Conservation (phyloP, 2,797 vertebrate species). For the Pampus argenteus region DNA sequence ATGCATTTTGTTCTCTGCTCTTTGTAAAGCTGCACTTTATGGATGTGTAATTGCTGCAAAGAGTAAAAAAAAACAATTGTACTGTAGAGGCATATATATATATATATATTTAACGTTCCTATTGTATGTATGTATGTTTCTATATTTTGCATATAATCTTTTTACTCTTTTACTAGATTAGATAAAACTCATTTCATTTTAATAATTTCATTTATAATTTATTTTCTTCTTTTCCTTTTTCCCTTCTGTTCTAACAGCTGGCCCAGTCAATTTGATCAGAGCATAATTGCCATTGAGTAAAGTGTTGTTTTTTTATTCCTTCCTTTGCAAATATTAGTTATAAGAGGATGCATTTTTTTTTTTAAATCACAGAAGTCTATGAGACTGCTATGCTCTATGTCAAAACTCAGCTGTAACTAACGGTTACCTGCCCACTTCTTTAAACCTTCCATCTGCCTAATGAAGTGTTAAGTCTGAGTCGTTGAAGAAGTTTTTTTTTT, state of each 20-base stretch:
- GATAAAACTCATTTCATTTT: constrained; percentile 10
- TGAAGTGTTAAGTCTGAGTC: constrained; percentile 30
- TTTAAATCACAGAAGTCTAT: constrained; percentile 18
- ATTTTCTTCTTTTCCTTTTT: constrained; percentile 14
- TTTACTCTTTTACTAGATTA: background rate
- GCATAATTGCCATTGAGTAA: constrained; percentile 44
- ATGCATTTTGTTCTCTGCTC: constrained; percentile 14
- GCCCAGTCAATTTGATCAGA: constrained; percentile 27
- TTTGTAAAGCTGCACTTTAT: constrained; percentile 20
- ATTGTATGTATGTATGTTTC: background rate
- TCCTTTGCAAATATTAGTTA: constrained; percentile 38
- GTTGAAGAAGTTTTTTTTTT: constrained; percentile 16
- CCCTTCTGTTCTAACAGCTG: no score
- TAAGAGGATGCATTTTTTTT: constrained; percentile 34
- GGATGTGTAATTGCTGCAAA: constrained; percentile 8
- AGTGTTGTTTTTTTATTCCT: constrained; percentile 45
- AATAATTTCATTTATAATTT: constrained; percentile 17
- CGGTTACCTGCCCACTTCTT: constrained; percentile 19
- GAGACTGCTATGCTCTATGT: constrained; percentile 12
- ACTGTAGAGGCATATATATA: background rate
- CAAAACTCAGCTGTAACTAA: constrained; percentile 26
- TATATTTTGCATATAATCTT: background rate
- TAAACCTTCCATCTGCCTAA: constrained; percentile 40
- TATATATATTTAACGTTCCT: no score
- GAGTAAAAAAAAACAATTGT: background rate